Conservation (phyloP, 2,888 invertebrate species). For the Strigamia crassipes region DNA sequence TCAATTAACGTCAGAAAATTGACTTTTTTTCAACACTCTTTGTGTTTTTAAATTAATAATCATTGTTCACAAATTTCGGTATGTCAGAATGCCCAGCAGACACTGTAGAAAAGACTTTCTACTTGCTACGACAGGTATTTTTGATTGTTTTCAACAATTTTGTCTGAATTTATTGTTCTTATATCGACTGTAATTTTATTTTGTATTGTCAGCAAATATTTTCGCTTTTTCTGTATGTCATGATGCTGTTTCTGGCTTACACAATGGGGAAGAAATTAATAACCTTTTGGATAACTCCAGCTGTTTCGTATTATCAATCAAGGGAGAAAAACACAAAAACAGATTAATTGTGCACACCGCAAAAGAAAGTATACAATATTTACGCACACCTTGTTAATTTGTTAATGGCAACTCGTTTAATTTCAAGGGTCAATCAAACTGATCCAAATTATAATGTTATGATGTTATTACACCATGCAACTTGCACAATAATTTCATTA, state of each 20-base stretch:
- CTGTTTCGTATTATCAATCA: conserved; percentile 57
- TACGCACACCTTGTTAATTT: neutral
- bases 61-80: neutral
- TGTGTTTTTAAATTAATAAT: too few relatives aligned
- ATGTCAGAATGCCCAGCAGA: conserved; percentile 36
- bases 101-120: conserved; percentile 37
- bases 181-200: neutral
- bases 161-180: too few relatives aligned
- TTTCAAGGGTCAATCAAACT: conserved; percentile 57
- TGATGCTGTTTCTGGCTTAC: conserved; percentile 54
- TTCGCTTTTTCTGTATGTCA: conserved; percentile 57
- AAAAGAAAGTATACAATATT: conserved; percentile 55
- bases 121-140: conserved; percentile 23
- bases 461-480: conserved; percentile 66
- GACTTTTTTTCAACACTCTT: too few relatives aligned
- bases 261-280: conserved; percentile 57
- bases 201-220: conserved; percentile 55
- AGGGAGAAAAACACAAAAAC: conserved; percentile 54
- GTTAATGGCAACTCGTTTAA: conserved; percentile 41
- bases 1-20: too few relatives aligned
- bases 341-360: conserved; percentile 55
- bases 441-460: conserved; percentile 59
- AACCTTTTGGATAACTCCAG: conserved; percentile 62
- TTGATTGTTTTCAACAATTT: too few relatives aligned
- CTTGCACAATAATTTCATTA: conserved; percentile 64